These are phyloP conservation scores for Sinodicranocentrus sp. DNA, from an alignment of 2,888 invertebrate species.

Conservation along the genomic window DNA sequence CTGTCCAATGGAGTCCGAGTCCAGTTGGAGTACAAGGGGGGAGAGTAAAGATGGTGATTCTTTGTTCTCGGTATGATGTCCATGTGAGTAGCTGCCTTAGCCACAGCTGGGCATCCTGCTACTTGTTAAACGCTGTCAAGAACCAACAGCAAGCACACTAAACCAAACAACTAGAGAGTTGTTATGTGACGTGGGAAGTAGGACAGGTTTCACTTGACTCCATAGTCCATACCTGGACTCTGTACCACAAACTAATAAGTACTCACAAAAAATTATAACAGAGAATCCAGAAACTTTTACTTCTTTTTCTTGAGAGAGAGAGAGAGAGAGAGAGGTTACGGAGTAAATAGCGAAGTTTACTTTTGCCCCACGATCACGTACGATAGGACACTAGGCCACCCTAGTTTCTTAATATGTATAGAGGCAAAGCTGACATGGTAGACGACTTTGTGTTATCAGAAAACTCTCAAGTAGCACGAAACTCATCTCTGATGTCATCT, in stretches of 20 bases:
- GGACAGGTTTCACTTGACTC: conserved; percentile 63
- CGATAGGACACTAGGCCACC: too few species aligned
- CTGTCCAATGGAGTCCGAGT: conserved; percentile 20
- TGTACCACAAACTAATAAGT: neutral
- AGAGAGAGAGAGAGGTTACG: neutral
- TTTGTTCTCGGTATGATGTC: conserved; percentile 58
- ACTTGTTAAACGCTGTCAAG: neutral
- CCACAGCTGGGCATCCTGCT: conserved; percentile 47
- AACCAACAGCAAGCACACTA: neutral
- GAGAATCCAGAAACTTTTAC: neutral
- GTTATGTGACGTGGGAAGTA: neutral
- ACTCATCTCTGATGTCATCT: too few species aligned
- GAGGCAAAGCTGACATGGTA: too few species aligned
- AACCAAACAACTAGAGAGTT: neutral
- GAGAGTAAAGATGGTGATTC: conserved; percentile 30
- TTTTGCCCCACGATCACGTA: conserved; percentile 10
- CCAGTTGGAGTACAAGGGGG: conserved; percentile 22
- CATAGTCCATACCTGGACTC: conserved; percentile 35
- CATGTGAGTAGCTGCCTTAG: conserved; percentile 48
- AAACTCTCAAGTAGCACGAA: too few species aligned
- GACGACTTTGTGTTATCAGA: too few species aligned
- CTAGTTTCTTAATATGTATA: too few species aligned
- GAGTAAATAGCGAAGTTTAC: conserved; percentile 43
- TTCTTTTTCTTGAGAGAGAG: neutral
- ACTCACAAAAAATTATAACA: neutral